Base-by-base conservation (phyloP, 1,140 invertebrate genomes). In the Tetragonula clypearis region DNA sequence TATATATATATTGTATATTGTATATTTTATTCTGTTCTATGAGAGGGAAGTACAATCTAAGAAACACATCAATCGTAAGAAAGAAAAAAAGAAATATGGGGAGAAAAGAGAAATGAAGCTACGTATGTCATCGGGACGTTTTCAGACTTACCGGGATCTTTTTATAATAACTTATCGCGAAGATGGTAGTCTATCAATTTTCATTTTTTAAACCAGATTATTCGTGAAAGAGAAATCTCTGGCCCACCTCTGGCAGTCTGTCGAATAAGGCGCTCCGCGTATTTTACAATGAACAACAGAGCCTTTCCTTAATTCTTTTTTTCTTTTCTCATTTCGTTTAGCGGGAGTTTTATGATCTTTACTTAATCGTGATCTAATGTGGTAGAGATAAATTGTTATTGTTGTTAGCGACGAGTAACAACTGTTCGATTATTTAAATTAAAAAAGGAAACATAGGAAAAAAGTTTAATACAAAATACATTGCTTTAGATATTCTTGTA, bases 121-220 rank as follows among this genome's bases (percentile, higher is more conserved):
- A 35, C 26, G 55, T 58, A 35, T 41, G 30, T 53, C 21, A 17
- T 53, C 58, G 65, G 30, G 26, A 41, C 62, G 71, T 80, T 21
- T 56, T 82, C 82, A 87, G 82, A 85, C 84, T 79, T 65, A n/a
- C 41, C 60, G 60, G 35, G 78, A 74, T 81, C 87, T 84, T 82
- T 84, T 87, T 88, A 79, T 66, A 81, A 65, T 82, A 82, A 82
- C 74, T 87, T 81, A 60, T 78, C 85, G 72, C 68, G 77, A 81
- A 72, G 62, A 85, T 80, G 76, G 82, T 58, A 72, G 60, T 69
- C 75, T 71, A 77, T 78, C 83, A 58, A 17, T 62, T 87, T 80
- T 87, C 78, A 84, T 85, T 87, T 87, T 85, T 88, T 77, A 77
- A 62, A 66, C 71, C 58, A n/a, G 35, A 85, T 75, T 56, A 85